Evolutionary conservation across 2,113 vertebrate species (phyloP).

Genomic region (Phaethon lepturus): DNA sequence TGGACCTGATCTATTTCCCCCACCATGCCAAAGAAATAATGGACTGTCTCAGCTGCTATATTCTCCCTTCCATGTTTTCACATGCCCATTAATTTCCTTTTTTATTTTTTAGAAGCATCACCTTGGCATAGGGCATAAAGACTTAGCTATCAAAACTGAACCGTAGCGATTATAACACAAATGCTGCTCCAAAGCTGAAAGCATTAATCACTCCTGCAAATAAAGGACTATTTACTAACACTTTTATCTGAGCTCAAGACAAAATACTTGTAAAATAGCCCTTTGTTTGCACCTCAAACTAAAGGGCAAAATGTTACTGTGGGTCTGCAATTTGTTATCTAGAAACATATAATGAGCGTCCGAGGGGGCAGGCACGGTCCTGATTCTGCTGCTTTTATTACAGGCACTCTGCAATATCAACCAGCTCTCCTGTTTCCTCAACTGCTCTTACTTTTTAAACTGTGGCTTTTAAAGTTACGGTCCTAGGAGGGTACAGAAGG

Average conservation of each 20-base stretch:
- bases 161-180: neutral
- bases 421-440: neutral
- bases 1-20: neutral
- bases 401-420: neutral
- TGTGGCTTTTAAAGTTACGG: neutral
- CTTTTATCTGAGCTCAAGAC: neutral
- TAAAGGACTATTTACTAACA: neutral
- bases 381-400: neutral
- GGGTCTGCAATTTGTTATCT: neutral
- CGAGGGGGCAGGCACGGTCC: neutral
- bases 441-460: neutral
- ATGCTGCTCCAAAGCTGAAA: neutral
- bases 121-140: neutral
- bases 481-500: neutral
- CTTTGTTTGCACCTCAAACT: neutral
- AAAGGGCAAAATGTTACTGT: neutral
- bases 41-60: neutral
- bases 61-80: neutral
- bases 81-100: neutral
- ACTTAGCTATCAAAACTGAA: neutral
- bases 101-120: neutral
- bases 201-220: neutral
- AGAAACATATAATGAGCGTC: neutral
- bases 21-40: neutral
- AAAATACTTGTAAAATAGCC: neutral